phyloP scores from a whole-genome alignment of 2,797 vertebrate genomes.

The Xiphophorus birchmanni region DNA sequence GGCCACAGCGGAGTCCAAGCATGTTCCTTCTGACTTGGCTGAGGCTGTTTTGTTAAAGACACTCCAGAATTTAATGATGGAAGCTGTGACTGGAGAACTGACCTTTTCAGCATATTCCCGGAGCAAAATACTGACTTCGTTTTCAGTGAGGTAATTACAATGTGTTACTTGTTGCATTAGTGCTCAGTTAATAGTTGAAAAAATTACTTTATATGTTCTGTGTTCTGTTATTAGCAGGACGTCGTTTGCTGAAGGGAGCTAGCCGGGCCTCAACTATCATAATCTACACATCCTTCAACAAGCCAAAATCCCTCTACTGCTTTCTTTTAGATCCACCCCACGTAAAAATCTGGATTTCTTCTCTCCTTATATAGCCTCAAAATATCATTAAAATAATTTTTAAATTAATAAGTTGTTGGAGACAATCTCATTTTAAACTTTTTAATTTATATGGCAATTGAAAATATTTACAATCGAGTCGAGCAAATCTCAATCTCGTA shows the following conservation, averaged over 20 bases:
- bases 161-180: background rate
- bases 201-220: background rate
- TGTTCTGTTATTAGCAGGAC: constrained; percentile 27
- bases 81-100: constrained; percentile 89
- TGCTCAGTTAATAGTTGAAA: background rate
- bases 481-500: no score
- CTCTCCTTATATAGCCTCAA: background rate
- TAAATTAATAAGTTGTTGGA: background rate
- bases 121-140: constrained; percentile 78
- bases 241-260: background rate
- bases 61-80: constrained; percentile 89
- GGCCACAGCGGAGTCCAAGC: background rate
- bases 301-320: background rate
- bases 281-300: background rate
- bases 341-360: background rate
- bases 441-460: background rate
- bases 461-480: background rate
- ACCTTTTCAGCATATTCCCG: constrained; percentile 82
- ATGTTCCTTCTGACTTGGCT: constrained; percentile 67
- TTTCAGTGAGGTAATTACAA: constrained; percentile 45
- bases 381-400: background rate
- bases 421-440: background rate
- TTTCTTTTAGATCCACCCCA: background rate
- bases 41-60: constrained; percentile 87
- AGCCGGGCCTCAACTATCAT: background rate